These are phyloP conservation scores for Spicauda simplicius DNA, from an alignment of 2,888 invertebrate genomes.

Conservation along the genomic window DNA sequence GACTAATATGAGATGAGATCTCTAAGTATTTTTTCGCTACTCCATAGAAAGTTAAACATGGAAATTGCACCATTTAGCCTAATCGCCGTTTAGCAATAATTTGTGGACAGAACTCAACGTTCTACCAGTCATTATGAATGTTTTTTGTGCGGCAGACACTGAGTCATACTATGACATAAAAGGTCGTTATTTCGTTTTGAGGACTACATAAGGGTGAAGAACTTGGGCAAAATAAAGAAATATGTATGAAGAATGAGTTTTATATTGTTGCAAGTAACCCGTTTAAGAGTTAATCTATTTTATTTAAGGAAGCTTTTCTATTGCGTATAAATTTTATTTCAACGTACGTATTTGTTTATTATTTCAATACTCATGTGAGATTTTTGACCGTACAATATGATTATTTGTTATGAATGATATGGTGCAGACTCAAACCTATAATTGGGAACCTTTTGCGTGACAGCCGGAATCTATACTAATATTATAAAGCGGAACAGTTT, in stretches of 20 bases:
- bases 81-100: conserved; percentile 29
- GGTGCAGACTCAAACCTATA: no score
- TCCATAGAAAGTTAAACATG: conserved; percentile 22
- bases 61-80: conserved; percentile 26
- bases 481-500: no score
- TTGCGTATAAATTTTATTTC: no score
- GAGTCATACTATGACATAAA: conserved; percentile 13
- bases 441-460: no score
- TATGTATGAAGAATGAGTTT: background rate
- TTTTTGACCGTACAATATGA: no score
- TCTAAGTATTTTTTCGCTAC: background rate
- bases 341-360: no score
- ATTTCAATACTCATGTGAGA: no score
- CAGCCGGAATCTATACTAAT: no score
- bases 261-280: no score
- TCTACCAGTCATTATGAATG: conserved; percentile 20
- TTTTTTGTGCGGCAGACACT: conserved; percentile 8
- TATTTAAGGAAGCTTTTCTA: no score
- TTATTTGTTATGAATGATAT: no score
- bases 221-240: background rate
- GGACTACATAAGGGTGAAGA: background rate
- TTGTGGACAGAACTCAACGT: conserved; percentile 9
- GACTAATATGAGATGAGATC: conserved; percentile 1
- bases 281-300: no score
- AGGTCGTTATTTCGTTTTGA: background rate